A percentile compares a stretch with the other conserved stretches of the same genome.
phyloP scores from a whole-genome alignment of 2,113 vertebrate species.

The Hypanus sabinus region DNA sequence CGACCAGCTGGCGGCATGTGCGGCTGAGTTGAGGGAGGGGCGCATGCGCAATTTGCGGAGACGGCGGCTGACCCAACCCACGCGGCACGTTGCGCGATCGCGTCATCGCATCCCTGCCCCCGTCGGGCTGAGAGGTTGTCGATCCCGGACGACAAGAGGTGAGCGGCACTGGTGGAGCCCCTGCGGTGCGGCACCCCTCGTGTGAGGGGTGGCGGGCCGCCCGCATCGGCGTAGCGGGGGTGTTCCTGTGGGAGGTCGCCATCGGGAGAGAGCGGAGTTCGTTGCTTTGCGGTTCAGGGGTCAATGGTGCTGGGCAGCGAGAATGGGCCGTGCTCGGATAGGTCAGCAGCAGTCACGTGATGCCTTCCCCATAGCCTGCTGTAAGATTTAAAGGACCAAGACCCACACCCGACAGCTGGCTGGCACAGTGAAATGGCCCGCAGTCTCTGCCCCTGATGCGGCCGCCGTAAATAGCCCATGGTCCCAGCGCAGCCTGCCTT shows the following conservation, averaged over 20 bases:
- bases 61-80: not conserved
- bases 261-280: not conserved
- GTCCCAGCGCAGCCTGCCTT: too few species aligned
- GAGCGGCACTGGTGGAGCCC: not conserved
- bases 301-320: not conserved
- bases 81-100: not conserved
- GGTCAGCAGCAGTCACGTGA: not conserved
- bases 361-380: not conserved
- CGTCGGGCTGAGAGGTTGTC: not conserved
- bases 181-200: not conserved
- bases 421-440: not conserved
- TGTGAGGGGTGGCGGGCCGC: not conserved
- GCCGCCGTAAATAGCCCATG: too few species aligned
- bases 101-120: not conserved
- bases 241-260: not conserved
- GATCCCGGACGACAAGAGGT: conserved; percentile 5
- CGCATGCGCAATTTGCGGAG: not conserved
- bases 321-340: not conserved
- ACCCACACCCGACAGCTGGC: too few species aligned
- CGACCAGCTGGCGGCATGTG: too few species aligned
- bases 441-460: too few species aligned
- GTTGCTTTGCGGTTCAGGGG: not conserved
- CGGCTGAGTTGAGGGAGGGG: conserved; percentile 22
- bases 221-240: not conserved
- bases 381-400: not conserved